Evolutionary conservation across 1,140 invertebrate species (phyloP), one percentile per base, ranked within the genome.

Genomic region (Bombus haemorrhoidalis): DNA sequence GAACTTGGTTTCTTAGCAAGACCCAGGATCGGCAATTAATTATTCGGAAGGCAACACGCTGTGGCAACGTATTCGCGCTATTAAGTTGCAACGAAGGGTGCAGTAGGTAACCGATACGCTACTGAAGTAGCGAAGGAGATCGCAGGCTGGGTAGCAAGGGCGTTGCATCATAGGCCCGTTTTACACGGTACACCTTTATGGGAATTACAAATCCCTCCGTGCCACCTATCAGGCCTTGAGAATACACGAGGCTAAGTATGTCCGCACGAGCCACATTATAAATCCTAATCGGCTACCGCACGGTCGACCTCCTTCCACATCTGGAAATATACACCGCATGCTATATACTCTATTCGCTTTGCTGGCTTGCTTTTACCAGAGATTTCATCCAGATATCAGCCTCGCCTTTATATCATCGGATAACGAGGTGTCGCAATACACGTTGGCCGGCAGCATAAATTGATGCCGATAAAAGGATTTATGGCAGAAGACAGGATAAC

Each of bases 151-250:
- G 83, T 68, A 88, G 84, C 79, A 87, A 88, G 64, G 53, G 62
- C 39, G 69, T 91, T 92, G 74, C 91, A 74, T 88, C 88, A 90
- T 53, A 59, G 34, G 73, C 43, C 39, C 75, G 74, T 87, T 90
- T 90, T 84, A 85, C 69, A 81, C 34, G 47, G 72, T 59, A 69
- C 66, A 69, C 81, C 41, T 90, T 86, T 84, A 83, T 81, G 69
- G 76, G 85, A 86, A 87, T 90, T 91, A 91, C 88, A 79, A 89
- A 89, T 68, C 79, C 72, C 47, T 85, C 34, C 62, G 25, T 80
- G 28, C 13, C 69, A 39, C 18, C 57, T 34, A 34, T 75, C 81
- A 68, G 53, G 53, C 59, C 76, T 87, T 71, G 76, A 39, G 32
- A 82, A 86, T 81, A 85, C 62, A 74, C 34, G 37, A 69, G 41